Evolutionary conservation across 2,797 vertebrate genomes (phyloP), one percentile per base, ranked within the genome.

Genomic region (Sebastes itinus): DNA sequence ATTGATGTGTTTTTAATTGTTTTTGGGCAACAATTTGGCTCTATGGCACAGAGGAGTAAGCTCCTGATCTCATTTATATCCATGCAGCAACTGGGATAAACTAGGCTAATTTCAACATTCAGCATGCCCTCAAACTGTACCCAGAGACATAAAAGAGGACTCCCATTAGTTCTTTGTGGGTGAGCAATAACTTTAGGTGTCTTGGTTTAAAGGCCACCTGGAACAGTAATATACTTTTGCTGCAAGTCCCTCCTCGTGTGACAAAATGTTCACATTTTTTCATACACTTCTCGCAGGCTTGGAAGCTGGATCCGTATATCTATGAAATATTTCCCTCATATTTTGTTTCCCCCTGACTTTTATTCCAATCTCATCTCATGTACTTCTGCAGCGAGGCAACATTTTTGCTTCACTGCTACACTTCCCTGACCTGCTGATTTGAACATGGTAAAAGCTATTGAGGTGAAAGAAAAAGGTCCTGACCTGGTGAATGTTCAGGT

Each of bases 361-460:
- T 61, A 27, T 61, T 65, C 27, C 56, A 30, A 14, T 62, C n/a
- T 63, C 59, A 58, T 75, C 62, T 55, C 2, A 5, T 61, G 46
- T 56, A 58, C 33, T 22, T 42, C 20, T 9, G 38, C 54, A 14
- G 59, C 7, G 54, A 62, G 10, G 16, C n/a, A 66, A 63, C 67
- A 68, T 68, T 68, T 68, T 27, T 33, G 33, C 35, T 32, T 52
- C 22, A 5, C 13, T 3, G 23, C 49, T 35, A 14, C 59, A 63
- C 54, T 54, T 14, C 28, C 33, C 25, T 20, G 65, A 71, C 49
- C 46, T 58, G n/a, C 74, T 71, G 38, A 75, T 68, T 7, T 46
- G 59, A 66, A 74, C 78, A 70, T 61, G 61, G 35, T 62, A 60
- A 66, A 67, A 77, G 59, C 61, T 49, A 56, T 28, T n/a, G 55